A percentile compares a stretch with the other conserved stretches of the same genome.
Conservation (phyloP, 2,888 invertebrate species). For the Noctua pronuba region DNA sequence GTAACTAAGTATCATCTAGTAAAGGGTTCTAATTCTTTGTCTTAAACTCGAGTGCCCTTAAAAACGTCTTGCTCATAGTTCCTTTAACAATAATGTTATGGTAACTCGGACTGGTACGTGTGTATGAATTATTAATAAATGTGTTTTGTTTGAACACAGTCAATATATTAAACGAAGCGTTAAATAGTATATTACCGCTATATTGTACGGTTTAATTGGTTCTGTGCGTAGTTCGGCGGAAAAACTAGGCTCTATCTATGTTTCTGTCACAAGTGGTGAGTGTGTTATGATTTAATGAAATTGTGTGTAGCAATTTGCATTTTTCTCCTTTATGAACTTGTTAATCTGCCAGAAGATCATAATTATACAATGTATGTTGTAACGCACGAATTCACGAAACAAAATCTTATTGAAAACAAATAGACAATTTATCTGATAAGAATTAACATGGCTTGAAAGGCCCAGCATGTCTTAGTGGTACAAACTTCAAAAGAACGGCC, state of each 20-base stretch:
- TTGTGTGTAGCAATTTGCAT: conserved; percentile 32
- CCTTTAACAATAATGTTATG: conserved; percentile 22
- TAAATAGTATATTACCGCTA: conserved; percentile 63
- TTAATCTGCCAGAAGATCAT: conserved; percentile 25
- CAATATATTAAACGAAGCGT: conserved; percentile 65
- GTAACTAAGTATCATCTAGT: conserved; percentile 56
- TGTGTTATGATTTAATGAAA: conserved; percentile 8
- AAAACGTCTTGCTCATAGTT: conserved; percentile 42
- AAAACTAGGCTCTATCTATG: conserved; percentile 30
- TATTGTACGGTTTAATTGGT: conserved; percentile 55
- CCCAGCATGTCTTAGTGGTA: background rate
- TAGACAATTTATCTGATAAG: background rate
- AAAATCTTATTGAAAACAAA: background rate
- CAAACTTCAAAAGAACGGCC: background rate
- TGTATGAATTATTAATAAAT: conserved; percentile 67
- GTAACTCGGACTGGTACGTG: conserved; percentile 40
- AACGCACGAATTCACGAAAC: conserved; percentile 19
- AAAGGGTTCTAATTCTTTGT: conserved; percentile 61
- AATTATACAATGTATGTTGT: conserved; percentile 28
- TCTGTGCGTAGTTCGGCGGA: conserved; percentile 37
- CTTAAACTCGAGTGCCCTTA: conserved; percentile 39
- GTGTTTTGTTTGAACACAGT: conserved; percentile 55
- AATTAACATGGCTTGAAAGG: conserved; percentile 2
- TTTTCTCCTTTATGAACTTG: conserved; percentile 24
- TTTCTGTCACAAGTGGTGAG: conserved; percentile 41